Evolutionary conservation across 2,888 invertebrate species (phyloP).

Genomic region (Saturnia pavonia): DNA sequence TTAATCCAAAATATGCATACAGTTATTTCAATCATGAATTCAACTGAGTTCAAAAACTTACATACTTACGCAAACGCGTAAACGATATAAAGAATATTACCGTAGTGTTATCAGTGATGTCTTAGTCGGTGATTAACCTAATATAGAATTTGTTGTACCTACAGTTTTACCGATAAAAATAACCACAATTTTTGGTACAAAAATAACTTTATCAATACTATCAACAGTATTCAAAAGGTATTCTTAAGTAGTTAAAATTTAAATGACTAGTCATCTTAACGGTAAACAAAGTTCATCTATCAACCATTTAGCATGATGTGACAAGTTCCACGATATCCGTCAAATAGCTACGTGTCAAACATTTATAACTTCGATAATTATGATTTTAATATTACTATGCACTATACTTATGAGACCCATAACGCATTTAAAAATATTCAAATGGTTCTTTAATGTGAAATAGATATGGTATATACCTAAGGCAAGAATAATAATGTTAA

Average conservation of each 20-base stretch:
- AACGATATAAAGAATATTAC: too few species aligned
- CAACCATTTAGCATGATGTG: constrained; percentile 49
- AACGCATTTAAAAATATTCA: constrained; percentile 19
- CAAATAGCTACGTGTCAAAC: constrained; percentile 51
- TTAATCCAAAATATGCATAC: neutral
- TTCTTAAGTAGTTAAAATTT: constrained; percentile 20
- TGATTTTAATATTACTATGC: constrained; percentile 40
- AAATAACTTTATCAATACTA: constrained; percentile 14
- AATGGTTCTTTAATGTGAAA: constrained; percentile 24
- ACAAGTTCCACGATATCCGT: constrained; percentile 51
- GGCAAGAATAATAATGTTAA: constrained; percentile 20
- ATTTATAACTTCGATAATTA: constrained; percentile 39
- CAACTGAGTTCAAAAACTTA: neutral
- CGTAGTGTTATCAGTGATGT: too few species aligned
- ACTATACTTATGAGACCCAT: constrained; percentile 34
- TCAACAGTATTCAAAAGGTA: constrained; percentile 25
- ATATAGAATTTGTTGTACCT: too few species aligned
- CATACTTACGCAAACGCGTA: too few species aligned
- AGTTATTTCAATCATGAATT: neutral
- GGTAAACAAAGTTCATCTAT: constrained; percentile 58
- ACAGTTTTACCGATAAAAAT: neutral
- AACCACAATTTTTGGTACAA: neutral
- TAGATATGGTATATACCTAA: constrained; percentile 15
- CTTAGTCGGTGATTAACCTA: too few species aligned
- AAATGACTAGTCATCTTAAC: constrained; percentile 66